Base-by-base conservation (phyloP, 2,113 vertebrate species). In the Brachyhypopomus occidentalis region DNA sequence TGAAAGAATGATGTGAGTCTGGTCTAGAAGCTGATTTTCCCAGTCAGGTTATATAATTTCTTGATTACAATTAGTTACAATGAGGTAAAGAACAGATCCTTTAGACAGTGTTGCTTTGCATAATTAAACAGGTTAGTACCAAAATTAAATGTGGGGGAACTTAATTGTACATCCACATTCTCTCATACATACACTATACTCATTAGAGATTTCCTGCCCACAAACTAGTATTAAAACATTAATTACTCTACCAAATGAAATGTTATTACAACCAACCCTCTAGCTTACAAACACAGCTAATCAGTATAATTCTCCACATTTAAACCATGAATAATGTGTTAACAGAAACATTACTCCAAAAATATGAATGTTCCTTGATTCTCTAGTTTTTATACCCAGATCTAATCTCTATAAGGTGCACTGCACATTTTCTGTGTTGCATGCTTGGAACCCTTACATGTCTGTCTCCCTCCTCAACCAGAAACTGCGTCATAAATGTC, bases 21-120 rank as follows among this genome's bases (percentile, higher is more conserved):
- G 66, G 38, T 66, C 72, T 59, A 75, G 36, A 34, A 69, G 79
- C 62, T 81, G 79, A 75, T 81, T 81, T 81, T 81, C 27, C 30
- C 25, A 41, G n/a, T 67, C 64, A 23, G 69, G 14, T 52, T 36
- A 45, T 70, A 64, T 67, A 55, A 64, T 60, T 16, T 23, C 30
- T 70, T 64, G 72, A 70, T 81, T 56, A 41, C 69, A 81, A 75
- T 59, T 75, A 8, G 25, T 62, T 55, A 27, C 60, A 34, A 38
- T 60, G 52, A 52, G 41, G 66, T 30, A 67, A 8, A 0, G 36
- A 55, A 30, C 72, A 66, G 59, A 55, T 70, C 72, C 22, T 74
- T 59, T 69, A 48, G n/a, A 30, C 69, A 75, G 72, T 66, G 27
- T 62, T 75, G 52, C 17, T 64, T 69, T 48, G 69, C 63, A 41